A percentile compares a stretch with the other conserved stretches of the same genome.
phyloP scores from a whole-genome alignment of 2,888 invertebrate genomes.

The Sinodicranocentrus sp. region DNA sequence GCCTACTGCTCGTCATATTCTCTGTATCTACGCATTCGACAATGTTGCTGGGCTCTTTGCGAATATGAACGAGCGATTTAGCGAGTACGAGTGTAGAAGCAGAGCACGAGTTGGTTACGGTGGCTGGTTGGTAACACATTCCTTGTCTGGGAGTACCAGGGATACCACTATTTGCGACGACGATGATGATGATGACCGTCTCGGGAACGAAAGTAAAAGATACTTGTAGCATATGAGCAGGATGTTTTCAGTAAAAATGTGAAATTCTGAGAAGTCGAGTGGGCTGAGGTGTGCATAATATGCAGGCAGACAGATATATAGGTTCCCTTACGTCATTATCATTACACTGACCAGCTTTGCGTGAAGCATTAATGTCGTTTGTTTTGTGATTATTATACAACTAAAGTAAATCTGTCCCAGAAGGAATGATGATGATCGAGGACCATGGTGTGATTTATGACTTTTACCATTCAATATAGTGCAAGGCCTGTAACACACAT shows the following conservation, averaged over 20 bases:
- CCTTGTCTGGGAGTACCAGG: not conserved
- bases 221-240: not conserved
- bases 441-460: conserved; percentile 21
- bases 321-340: not conserved
- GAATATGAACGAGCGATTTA: conserved; percentile 23
- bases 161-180: conserved; percentile 2
- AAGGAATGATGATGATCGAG: not conserved
- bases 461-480: conserved; percentile 11
- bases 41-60: conserved; percentile 16
- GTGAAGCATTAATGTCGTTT: not conserved
- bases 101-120: conserved; percentile 15
- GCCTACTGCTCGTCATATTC: no score
- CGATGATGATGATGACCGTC: conserved; percentile 37
- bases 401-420: not conserved
- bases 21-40: no score
- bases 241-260: conserved; percentile 48
- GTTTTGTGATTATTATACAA: not conserved
- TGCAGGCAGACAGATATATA: not conserved
- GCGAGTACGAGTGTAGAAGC: conserved; percentile 17
- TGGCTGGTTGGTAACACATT: conserved; percentile 24
- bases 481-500: conserved; percentile 35
- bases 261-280: conserved; percentile 4
- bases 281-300: conserved; percentile 19
- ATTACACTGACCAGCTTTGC: not conserved
- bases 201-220: conserved; percentile 40